These are phyloP conservation scores for Chascanopsetta lugubris DNA, from an alignment of 2,113 vertebrate species.

Conservation along the genomic window DNA sequence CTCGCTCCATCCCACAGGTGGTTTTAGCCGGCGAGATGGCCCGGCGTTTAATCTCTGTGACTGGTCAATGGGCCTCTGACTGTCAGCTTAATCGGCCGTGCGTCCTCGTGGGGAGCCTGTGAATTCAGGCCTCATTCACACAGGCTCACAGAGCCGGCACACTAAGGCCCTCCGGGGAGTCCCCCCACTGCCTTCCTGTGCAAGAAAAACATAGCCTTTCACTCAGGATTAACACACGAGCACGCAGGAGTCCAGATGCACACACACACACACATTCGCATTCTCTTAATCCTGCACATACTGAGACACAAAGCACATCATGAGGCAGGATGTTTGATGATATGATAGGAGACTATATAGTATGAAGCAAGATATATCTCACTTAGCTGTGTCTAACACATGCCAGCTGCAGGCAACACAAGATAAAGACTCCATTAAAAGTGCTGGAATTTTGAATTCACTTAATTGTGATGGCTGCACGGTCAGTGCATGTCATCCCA, in stretches of 20 bases:
- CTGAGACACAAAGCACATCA: constrained; percentile 22
- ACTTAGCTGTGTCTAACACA: constrained; percentile 1
- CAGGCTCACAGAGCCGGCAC: constrained; percentile 70
- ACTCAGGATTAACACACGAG: constrained; percentile 74
- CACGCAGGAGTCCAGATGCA: constrained; percentile 32
- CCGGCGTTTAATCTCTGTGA: constrained; percentile 82
- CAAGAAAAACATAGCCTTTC: constrained; percentile 72
- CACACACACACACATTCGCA: constrained; percentile 21
- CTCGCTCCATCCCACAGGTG: constrained; percentile 67
- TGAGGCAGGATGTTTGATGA: constrained; percentile 21
- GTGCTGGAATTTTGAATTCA: not conserved
- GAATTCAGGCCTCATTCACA: constrained; percentile 77
- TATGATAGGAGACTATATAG: constrained; percentile 24
- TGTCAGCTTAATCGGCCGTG: constrained; percentile 79
- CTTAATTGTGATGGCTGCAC: not conserved
- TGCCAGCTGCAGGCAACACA: constrained; percentile 20
- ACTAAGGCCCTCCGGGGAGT: constrained; percentile 70
- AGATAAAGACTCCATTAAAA: constrained; percentile 3
- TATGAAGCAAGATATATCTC: constrained; percentile 6
- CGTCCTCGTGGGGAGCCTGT: constrained; percentile 78
- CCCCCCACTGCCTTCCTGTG: constrained; percentile 68
- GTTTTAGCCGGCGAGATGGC: constrained; percentile 71
- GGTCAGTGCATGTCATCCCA: not conserved
- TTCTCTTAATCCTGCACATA: constrained; percentile 36
- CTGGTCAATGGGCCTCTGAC: constrained; percentile 81